These are phyloP conservation scores for Hypsopygia costalis DNA, from an alignment of 2,888 invertebrate genomes.

Conservation along the genomic window DNA sequence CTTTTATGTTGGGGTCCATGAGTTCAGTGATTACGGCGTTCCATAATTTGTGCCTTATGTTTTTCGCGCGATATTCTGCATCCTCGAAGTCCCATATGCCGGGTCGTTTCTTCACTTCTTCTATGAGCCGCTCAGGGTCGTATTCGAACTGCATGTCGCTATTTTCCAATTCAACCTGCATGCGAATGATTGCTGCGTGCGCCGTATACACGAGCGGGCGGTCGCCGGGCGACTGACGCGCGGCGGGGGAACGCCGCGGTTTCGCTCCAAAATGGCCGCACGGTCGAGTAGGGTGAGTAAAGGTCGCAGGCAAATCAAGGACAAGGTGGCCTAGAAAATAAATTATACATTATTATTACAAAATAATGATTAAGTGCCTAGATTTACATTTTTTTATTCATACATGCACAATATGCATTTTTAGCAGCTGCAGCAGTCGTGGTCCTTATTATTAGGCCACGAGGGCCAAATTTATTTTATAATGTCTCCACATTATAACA, in stretches of 20 bases:
- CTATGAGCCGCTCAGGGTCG: conserved; percentile 64
- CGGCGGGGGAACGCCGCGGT: conserved; percentile 59
- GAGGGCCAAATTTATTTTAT: too few species aligned
- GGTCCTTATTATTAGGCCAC: too few species aligned
- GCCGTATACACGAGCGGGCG: conserved; percentile 51
- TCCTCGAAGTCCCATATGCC: conserved; percentile 67
- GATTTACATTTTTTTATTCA: too few species aligned
- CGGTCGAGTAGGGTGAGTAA: conserved; percentile 36
- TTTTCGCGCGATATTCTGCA: conserved; percentile 52
- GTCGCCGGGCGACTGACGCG: conserved; percentile 67
- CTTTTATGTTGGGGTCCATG: conserved; percentile 47
- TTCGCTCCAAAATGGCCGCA: conserved; percentile 58
- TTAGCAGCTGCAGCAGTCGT: too few species aligned
- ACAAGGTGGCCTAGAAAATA: not conserved
- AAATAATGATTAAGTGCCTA: too few species aligned
- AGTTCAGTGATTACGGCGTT: conserved; percentile 59
- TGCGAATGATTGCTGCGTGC: conserved; percentile 23
- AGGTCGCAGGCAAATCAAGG: conserved; percentile 11
- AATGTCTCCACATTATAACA: too few species aligned
- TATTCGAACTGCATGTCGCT: conserved; percentile 63
- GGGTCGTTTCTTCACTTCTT: conserved; percentile 62
- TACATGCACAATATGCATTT: too few species aligned
- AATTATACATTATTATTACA: not conserved
- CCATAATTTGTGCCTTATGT: conserved; percentile 52
- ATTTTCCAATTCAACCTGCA: conserved; percentile 15